A percentile compares a stretch with the other conserved stretches of the same genome.
phyloP scores from a whole-genome alignment of 2,113 vertebrate species.

The Ciconia boyciana region DNA sequence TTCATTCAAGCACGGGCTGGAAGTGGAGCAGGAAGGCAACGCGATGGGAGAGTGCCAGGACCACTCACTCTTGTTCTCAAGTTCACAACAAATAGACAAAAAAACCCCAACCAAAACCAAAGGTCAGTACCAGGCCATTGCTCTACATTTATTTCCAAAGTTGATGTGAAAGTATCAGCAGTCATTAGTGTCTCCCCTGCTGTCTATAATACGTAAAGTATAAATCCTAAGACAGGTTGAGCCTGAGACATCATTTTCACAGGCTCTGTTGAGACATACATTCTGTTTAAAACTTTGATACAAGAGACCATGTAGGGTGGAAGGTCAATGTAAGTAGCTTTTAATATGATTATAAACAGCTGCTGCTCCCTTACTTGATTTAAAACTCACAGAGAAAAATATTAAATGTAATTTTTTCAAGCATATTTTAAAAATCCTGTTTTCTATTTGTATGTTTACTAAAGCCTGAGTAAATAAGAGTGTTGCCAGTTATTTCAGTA shows the following conservation, averaged over 20 bases:
- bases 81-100: not conserved
- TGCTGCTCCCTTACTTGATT: not conserved
- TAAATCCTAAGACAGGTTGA: not conserved
- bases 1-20: not conserved
- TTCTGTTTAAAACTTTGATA: not conserved
- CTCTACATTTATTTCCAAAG: not conserved
- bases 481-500: not conserved
- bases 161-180: not conserved
- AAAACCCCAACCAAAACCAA: not conserved
- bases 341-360: not conserved
- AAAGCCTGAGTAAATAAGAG: not conserved
- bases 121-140: not conserved
- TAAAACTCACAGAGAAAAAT: not conserved
- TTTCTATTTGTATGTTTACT: not conserved
- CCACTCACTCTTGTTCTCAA: not conserved
- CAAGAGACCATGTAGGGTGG: not conserved
- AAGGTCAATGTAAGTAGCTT: not conserved
- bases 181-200: not conserved
- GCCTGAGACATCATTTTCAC: not conserved
- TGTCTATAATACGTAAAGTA: not conserved
- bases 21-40: not conserved
- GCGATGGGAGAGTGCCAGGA: not conserved
- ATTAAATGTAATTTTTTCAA: not conserved
- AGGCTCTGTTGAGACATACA: not conserved
- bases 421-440: not conserved